Conservation (phyloP, 2,113 vertebrate species). For the Platichthys stellatus region DNA sequence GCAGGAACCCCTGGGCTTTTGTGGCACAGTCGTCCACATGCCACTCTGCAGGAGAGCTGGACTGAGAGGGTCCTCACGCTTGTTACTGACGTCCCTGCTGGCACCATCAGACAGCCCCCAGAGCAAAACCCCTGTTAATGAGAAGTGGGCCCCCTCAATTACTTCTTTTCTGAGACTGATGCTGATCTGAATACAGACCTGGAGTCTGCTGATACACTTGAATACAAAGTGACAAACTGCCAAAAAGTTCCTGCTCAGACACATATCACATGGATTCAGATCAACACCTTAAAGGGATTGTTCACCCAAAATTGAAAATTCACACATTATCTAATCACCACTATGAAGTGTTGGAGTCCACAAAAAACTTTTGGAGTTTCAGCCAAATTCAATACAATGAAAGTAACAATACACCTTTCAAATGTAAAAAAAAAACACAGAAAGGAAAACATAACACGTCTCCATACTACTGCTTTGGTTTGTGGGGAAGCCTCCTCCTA, state of each 20-base stretch:
- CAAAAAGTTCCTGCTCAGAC: background rate
- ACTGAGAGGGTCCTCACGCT: constrained; percentile 52
- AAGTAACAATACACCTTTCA: too few species aligned
- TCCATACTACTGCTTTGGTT: too few species aligned
- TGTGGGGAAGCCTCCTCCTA: too few species aligned
- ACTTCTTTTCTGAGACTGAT: constrained; percentile 22
- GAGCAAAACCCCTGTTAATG: constrained; percentile 52
- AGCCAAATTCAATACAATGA: too few species aligned
- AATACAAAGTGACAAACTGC: constrained; percentile 1
- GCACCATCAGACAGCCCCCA: constrained; percentile 34
- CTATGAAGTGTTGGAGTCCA: too few species aligned
- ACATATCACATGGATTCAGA: constrained; percentile 1
- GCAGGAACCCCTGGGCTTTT: constrained; percentile 44
- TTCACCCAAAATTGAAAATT: too few species aligned
- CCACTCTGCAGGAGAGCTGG: constrained; percentile 64
- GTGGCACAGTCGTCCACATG: constrained; percentile 52
- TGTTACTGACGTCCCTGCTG: constrained; percentile 56
- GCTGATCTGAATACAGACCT: constrained; percentile 7
- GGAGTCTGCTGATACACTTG: constrained; percentile 3
- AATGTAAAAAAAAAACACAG: too few species aligned
- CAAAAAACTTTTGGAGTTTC: too few species aligned
- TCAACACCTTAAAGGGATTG: background rate
- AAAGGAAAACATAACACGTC: too few species aligned
- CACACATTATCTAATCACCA: too few species aligned
- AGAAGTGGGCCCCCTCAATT: constrained; percentile 30